Evolutionary conservation across 1,140 invertebrate genomes (phyloP), one percentile per base, ranked within the genome.

Genomic region (Zaprionus tsacasi): DNA sequence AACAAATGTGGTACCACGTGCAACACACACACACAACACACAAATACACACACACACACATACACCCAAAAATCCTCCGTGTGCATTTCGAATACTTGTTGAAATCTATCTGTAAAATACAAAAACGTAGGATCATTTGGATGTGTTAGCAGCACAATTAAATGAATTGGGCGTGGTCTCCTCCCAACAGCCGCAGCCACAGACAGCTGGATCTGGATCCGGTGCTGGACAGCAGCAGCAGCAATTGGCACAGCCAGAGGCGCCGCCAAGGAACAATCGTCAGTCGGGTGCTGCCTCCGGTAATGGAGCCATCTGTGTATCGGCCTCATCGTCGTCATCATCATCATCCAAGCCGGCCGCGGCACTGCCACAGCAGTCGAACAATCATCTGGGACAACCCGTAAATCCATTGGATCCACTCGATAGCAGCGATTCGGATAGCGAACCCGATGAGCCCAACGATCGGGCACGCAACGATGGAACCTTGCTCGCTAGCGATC

Each of bases 401-500:
- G 86, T 93, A 36, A 93, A 93, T 89, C 92, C 92, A 12, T 66
- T 95, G 52, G 95, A 95, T 82, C 93, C 94, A 8, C 92, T 95
- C 71, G 95, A 95, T 30, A 95, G 95, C 88, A 95, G 94, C 50
- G 95, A 95, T 80, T 95, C 94, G 59, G 95, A 95, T 79, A 95
- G 94, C 6, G 95, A 95, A 81, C 94, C 94, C 6, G 95, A 95
- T 83, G 95, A 95, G 81, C 94, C 94, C 75, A 95, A 95, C 68
- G 95, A 95, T 65, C 93, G 95, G 68, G 94, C 94, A 33, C 94
- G 96, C 70, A 98, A 98, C 86, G 98, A 99, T 93, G 98, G 98
- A 58, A 99, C 98, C 1, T 93, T 99, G 33, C 94, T 99, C 6
- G 98, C 98, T 40, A 99, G 98, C 86, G 98, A 99, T 94, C 98